Base-by-base conservation (phyloP, 2,888 invertebrate genomes). In the Icerya purchasi region DNA sequence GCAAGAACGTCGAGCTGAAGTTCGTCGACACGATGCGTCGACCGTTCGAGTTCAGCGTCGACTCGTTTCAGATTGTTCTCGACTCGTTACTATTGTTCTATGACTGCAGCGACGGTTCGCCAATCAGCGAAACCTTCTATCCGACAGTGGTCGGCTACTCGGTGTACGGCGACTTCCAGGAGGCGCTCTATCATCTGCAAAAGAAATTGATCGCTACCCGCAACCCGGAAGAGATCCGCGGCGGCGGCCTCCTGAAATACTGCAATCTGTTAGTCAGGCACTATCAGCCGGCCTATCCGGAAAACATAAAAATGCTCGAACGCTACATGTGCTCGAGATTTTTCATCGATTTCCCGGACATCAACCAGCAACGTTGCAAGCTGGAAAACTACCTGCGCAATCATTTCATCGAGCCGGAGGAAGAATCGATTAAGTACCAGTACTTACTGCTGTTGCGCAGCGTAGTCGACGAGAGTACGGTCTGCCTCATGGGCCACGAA, bases 291-390 rank as follows among this genome's bases (percentile, higher is more conserved):
- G 89, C 91, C 63, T 81, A 84, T 66, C 84, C 87, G 22, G 87
- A 89, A 69, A 84, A 88, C 73, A 89, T 96, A 70, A 89, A 92
- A 72, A 86, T 83, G 60, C 79, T 97, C 69, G 96, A 98, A 77
- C 84, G 93, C 65, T 98, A 98, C 78, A 99, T 98, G 98, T 98
- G 97, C 80, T 97, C 97, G 66, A 81, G 98, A 68, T 98, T 98
- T 81, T 99, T 99, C 78, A 98, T 98, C 72, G 98, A 98, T 77
- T 98, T 98, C 75, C 88, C 93, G 53, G 97, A 97, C 75, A 84
- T 96, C 64, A 79, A 78, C 63, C 91, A 91, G 72, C 98, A 99
- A 74, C 86, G 87, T 66, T 82, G 85, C 66, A 98, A 99, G 74
- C 79, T 99, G 70, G 91, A 93, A 72, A 89, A 87, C 68, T 99